Base-by-base conservation (phyloP, 2,797 vertebrate genomes). In the Chaunax sp. region DNA sequence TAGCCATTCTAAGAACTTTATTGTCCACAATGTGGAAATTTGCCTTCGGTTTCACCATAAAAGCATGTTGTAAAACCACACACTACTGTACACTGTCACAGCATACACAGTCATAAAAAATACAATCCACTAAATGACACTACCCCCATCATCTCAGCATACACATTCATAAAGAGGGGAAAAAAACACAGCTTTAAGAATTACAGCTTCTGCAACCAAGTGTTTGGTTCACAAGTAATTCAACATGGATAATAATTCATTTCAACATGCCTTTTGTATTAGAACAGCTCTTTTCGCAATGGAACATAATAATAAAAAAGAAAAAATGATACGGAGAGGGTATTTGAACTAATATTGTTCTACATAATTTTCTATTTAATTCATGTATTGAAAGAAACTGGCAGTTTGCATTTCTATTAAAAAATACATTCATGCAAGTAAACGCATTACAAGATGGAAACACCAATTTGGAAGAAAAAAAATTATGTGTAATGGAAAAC, bases 401-500 rank as follows among this genome's bases (percentile, higher is more conserved):
- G 6, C 20, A 40, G 12, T 10, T 23, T 41, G n/a, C 6, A 22
- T 0, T 1, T 47, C 1, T 41, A 16, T 30, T 53, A 30, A 30
- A 18, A 41, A 65, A 65, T 16, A 15, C 3, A 60, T 46, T 23
- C 20, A 18, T 55, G n/a, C 4, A 74, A 62, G 70, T 53, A 54
- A 51, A 58, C 10, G 23, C 16, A 59, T 50, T 55, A 65, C 1
- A 63, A 46, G 20, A 54, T 46, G 58, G 72, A 75, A 80, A 77
- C 38, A 68, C 19, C 6, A 14, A 15, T 56, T 52, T 44, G 33
- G 20, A 20, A 52, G 38, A 58, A 19, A 35, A 50, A 6, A 13
- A 18, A 40, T 61, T 63, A 38, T 54, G 57, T 35, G 5, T 6
- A 13, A 15, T 78, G 84, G 78, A 89, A 84, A 87, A 84, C 59